phyloP scores from a whole-genome alignment of 2,888 invertebrate genomes.

The Lasioglossum morio region DNA sequence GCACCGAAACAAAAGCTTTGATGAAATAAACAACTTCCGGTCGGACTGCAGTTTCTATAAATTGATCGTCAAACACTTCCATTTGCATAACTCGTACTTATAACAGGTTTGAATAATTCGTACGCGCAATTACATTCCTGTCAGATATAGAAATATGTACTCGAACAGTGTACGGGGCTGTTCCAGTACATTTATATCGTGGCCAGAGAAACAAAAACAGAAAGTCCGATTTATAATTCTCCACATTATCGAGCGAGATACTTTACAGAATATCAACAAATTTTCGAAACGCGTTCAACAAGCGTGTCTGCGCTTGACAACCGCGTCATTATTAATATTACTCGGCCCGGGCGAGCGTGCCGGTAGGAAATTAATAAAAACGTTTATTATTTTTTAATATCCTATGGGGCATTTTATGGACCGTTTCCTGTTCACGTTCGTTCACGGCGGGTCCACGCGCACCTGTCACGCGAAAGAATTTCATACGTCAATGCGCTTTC shows the following conservation, averaged over 20 bases:
- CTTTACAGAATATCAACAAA: slow-evolving; percentile 42
- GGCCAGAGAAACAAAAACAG: slow-evolving; percentile 4
- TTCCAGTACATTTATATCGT: slow-evolving; percentile 2
- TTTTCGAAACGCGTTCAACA: slow-evolving; percentile 48
- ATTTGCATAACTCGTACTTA: not conserved
- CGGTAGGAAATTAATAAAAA: slow-evolving; percentile 62
- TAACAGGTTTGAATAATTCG: not conserved
- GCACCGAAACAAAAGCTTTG: not conserved
- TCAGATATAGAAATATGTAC: not conserved
- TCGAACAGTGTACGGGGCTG: not conserved
- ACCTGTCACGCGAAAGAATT: slow-evolving; percentile 58
- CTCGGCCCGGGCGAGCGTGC: slow-evolving; percentile 33
- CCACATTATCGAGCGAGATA: slow-evolving; percentile 28
- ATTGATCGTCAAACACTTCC: slow-evolving; percentile 2
- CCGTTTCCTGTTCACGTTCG: slow-evolving; percentile 41
- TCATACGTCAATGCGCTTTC: slow-evolving; percentile 53
- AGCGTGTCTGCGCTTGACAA: slow-evolving; percentile 60
- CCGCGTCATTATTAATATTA: slow-evolving; percentile 63
- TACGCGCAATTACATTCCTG: slow-evolving; percentile 2
- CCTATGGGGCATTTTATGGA: slow-evolving; percentile 64
- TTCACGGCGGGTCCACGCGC: slow-evolving; percentile 49
- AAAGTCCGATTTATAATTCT: slow-evolving; percentile 48
- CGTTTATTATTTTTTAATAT: slow-evolving; percentile 66
- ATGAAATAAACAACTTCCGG: not conserved
- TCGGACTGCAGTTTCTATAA: not conserved